Conservation (phyloP, 1,140 invertebrate genomes). For the Rhopalosiphum maidis region DNA sequence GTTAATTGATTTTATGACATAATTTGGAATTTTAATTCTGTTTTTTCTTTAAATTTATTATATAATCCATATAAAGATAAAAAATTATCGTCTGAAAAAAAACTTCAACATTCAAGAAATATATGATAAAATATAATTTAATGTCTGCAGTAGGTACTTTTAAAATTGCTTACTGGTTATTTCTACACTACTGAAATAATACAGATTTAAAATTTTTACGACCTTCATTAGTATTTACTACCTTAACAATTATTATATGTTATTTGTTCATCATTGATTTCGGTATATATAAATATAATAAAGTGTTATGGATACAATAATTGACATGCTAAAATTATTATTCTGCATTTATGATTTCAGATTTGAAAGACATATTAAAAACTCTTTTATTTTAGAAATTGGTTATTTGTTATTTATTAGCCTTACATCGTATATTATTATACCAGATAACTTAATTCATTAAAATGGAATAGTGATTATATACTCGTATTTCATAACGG, state of each 20-base stretch:
- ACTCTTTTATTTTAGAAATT: neutral
- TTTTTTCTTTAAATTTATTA: neutral
- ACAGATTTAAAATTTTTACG: neutral
- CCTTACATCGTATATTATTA: neutral
- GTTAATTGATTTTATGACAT: conserved; percentile 5
- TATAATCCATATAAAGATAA: neutral
- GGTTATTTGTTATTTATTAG: neutral
- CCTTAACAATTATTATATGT: neutral
- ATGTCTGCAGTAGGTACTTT: neutral
- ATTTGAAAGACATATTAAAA: neutral
- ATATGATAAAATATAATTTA: conserved; percentile 1
- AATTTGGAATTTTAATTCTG: neutral
- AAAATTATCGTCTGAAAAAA: conserved; percentile 5
- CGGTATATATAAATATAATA: neutral
- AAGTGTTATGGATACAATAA: neutral
- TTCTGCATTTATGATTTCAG: neutral
- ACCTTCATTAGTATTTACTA: neutral
- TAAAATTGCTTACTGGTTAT: neutral
- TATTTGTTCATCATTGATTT: neutral
- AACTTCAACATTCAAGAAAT: neutral
- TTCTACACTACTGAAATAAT: neutral
- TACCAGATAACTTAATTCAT: neutral
- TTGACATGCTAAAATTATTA: neutral
- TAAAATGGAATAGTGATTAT: too few relatives aligned
- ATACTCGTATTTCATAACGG: neutral